Evolutionary conservation across 2,113 vertebrate species (phyloP), one percentile per base, ranked within the genome.

Genomic region (Anser brachyrhynchus): DNA sequence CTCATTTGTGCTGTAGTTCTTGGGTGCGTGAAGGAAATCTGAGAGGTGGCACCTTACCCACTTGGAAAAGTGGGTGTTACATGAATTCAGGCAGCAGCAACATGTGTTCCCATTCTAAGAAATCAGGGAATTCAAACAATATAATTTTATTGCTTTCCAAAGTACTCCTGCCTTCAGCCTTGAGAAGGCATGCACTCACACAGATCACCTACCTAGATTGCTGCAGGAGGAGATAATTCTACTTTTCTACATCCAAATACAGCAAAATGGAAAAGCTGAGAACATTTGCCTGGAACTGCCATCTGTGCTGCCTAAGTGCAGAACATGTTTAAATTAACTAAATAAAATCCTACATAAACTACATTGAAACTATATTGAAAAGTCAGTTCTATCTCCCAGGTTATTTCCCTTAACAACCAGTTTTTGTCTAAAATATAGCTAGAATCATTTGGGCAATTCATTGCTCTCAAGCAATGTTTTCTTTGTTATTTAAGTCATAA

Each of bases 51-150:
- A 80, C 10, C 64, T 66, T 57, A 43, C 5, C 21, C 33, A 33
- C 16, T 10, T 69, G 35, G 15, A 76, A 65, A 85, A 44, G 35
- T 1, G 19, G 44, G 26, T 33, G 12, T 29, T 58, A 31, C 0
- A 0, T 51, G 25, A 79, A 69, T n/a, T 41, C 55, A 70, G 49
- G 25, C 61, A 90, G n/a, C 43, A 67, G 23, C 5, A 59, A 11
- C 16, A 37, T 13, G n/a, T 0, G 2, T n/a, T 35, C 49, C 69
- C 35, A 8, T 11, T 9, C 37, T 0, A 4, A 2, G 6, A 67
- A n/a, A 65, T 26, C 7, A 13, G 75, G 44, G 43, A 76, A 79
- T 33, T 4, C 14, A 4, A 83, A 41, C 25, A 57, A 4, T 14
- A 49, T 23, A 2, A 28, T 59, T 88, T 77, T 64, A 71, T 33